A percentile compares a stretch with the other conserved stretches of the same genome.
Conservation (phyloP, 1,140 invertebrate genomes). For the Orussus abietinus region DNA sequence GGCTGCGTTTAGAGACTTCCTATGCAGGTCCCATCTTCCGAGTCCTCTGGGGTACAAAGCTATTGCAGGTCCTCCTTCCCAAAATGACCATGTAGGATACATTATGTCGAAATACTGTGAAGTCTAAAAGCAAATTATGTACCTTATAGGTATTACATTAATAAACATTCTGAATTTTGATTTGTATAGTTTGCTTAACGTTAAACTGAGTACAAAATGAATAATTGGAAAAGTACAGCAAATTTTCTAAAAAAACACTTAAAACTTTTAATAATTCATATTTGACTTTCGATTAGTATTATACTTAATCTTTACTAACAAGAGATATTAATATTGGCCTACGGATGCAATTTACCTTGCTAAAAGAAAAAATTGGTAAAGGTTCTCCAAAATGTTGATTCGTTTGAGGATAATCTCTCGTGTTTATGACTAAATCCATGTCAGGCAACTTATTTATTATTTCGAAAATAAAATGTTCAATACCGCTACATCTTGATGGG, state of each 20-base stretch:
- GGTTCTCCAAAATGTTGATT: slow-evolving; percentile 60
- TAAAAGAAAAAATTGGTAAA: slow-evolving; percentile 89
- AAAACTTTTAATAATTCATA: slow-evolving; percentile 9
- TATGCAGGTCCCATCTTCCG: slow-evolving; percentile 86
- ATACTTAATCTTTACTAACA: background rate
- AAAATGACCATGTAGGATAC: slow-evolving; percentile 97
- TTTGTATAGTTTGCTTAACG: slow-evolving; percentile 11
- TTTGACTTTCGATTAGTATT: background rate
- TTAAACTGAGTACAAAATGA: slow-evolving; percentile 1
- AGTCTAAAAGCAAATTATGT: slow-evolving; percentile 58
- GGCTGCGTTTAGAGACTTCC: slow-evolving; percentile 66
- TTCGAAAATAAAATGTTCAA: slow-evolving; percentile 82
- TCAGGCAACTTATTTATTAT: slow-evolving; percentile 67
- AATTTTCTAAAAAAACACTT: slow-evolving; percentile 6
- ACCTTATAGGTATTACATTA: background rate
- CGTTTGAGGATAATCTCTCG: slow-evolving; percentile 89
- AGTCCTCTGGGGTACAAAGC: slow-evolving; percentile 88
- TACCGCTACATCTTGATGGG: slow-evolving; percentile 82
- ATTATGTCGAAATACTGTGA: slow-evolving; percentile 84
- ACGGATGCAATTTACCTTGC: slow-evolving; percentile 64
- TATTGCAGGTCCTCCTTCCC: slow-evolving; percentile 96
- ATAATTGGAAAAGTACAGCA: slow-evolving; percentile 2
- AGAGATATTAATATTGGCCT: slow-evolving; percentile 15
- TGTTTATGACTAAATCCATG: slow-evolving; percentile 86
- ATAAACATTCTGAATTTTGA: slow-evolving; percentile 5